A percentile compares a stretch with the other conserved stretches of the same genome.
phyloP scores from a whole-genome alignment of 2,113 vertebrate species.

The Antennarius striatus region DNA sequence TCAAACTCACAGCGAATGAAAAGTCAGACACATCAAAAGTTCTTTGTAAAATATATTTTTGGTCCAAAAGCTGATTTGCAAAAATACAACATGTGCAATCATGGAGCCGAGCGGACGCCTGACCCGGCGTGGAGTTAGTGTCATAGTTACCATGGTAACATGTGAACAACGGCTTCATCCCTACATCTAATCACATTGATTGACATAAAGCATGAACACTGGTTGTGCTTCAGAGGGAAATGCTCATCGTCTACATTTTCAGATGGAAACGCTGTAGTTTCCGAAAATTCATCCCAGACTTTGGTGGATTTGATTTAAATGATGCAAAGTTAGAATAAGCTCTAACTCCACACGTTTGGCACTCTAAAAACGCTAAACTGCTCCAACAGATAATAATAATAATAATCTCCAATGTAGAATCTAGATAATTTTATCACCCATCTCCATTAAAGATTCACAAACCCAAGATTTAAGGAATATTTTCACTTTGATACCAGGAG shows the following conservation, averaged over 20 bases:
- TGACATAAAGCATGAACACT: too few species aligned
- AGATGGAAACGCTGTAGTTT: not conserved
- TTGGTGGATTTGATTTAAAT: slow-evolving; percentile 24
- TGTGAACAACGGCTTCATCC: too few species aligned
- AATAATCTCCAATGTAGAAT: not conserved
- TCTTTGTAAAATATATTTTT: slow-evolving; percentile 80
- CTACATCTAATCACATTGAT: too few species aligned
- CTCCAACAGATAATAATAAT: slow-evolving; percentile 6
- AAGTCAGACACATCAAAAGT: slow-evolving; percentile 51
- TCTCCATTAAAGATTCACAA: not conserved
- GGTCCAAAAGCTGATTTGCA: slow-evolving; percentile 80
- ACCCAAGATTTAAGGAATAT: not conserved
- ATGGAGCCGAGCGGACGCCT: slow-evolving; percentile 32
- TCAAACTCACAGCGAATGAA: slow-evolving; percentile 3
- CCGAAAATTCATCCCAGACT: not conserved
- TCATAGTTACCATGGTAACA: too few species aligned
- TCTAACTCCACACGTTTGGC: slow-evolving; percentile 56
- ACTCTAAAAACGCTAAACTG: slow-evolving; percentile 32
- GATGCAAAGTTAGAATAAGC: slow-evolving; percentile 28
- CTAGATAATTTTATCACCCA: not conserved
- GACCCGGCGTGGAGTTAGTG: too few species aligned
- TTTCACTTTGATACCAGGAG: not conserved
- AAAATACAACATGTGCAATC: slow-evolving; percentile 76
- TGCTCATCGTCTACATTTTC: not conserved
- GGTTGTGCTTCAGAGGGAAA: too few species aligned